Evolutionary conservation across 2,888 invertebrate species (phyloP), one percentile per base, ranked within the genome.

Genomic region (Aphrophora alni): DNA sequence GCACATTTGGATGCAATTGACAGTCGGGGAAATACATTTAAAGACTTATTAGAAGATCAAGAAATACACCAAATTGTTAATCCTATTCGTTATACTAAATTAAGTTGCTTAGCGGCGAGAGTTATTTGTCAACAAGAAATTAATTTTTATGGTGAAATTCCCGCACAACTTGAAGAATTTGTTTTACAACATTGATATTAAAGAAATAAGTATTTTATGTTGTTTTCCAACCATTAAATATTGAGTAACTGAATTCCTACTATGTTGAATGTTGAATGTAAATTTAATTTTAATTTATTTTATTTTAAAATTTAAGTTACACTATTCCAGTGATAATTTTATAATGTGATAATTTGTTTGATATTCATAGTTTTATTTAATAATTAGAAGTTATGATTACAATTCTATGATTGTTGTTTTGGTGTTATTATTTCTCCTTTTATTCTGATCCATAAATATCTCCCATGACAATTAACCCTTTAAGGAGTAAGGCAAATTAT

Each of bases 1-100:
- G 96, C 96, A 0, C 97, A 97, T 89, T 90, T 96, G 82, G 97
- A 97, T 89, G 92, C 93, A 72, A 93, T 94, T 85, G 95, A 97
- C 90, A 90, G 92, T 87, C 91, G 92, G 84, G 94, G 94, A 38
- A 92, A 93, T 83, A 95, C 95, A 0, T 95, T 96, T 85, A 92
- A 93, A 84, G 91, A 81, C 75, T 73, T 84, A 4, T 76, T 84
- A 33, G 77, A 72, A 27, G 71, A 77, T 8, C 79, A 81, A 26
- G 69, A 78, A 27, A 77, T 78, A 24, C 77, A 93, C 86, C 89
- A 89, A 83, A 89, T 93, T 78, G 92, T 95, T 71, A 95, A 95
- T 89, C 94, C 94, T 8, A 90, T 96, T 74, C 92, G 93, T 84
- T 95, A 95, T 88, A 94, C 95, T 72, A 93, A 93, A 82, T 91